Evolutionary conservation across 2,888 invertebrate species (phyloP).

Genomic region (Ormyrus thymus): DNA sequence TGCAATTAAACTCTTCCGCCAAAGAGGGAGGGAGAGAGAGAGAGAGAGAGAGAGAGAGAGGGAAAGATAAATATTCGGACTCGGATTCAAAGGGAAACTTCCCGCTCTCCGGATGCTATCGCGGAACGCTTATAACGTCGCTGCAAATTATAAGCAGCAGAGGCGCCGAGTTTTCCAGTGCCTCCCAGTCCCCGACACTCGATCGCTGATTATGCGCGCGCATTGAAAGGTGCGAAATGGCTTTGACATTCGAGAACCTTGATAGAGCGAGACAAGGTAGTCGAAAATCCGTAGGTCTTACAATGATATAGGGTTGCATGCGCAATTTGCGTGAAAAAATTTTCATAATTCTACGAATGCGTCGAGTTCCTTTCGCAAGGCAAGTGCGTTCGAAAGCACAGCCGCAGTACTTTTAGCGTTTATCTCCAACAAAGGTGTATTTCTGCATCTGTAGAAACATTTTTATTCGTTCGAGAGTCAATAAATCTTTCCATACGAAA

Average conservation of each 20-base stretch:
- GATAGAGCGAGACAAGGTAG: conserved; percentile 28
- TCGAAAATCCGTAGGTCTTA: neutral
- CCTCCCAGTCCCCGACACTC: conserved; percentile 7
- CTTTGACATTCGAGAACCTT: conserved; percentile 42
- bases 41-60: no score
- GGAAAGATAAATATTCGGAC: conserved; percentile 24
- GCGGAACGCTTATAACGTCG: conserved; percentile 7
- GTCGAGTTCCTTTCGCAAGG: no score
- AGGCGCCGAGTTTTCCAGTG: neutral
- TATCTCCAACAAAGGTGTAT: no score
- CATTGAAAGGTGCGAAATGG: neutral
- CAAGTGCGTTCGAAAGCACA: no score
- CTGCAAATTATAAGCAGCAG: conserved; percentile 5
- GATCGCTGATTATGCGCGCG: conserved; percentile 16
- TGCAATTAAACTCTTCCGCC: neutral
- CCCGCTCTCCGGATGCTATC: neutral
- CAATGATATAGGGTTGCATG: no score
- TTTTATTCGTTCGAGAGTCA: no score
- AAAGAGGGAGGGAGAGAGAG: no score
- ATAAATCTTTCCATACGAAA: no score
- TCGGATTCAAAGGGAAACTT: conserved; percentile 35
- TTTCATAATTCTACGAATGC: no score
- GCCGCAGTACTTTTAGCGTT: no score
- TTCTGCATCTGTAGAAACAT: no score
- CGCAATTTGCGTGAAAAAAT: no score